Evolutionary conservation across 2,797 vertebrate species (phyloP).

Genomic region (Lophius americanus): DNA sequence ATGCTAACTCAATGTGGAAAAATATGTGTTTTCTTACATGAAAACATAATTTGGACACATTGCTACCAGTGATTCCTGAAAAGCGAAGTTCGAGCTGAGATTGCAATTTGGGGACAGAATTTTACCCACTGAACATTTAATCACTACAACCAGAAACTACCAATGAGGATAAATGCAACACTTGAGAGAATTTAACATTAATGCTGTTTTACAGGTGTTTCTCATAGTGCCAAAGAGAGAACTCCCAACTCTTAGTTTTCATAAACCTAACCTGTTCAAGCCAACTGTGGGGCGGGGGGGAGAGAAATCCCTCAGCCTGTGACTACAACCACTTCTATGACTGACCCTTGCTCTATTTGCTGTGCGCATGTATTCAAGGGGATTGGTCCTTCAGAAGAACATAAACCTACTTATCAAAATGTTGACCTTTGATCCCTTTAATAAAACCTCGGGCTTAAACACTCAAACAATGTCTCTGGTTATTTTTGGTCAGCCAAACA

Average conservation of each 20-base stretch:
- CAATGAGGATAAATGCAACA: too few relatives aligned
- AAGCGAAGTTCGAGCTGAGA: too few relatives aligned
- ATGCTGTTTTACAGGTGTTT: neutral
- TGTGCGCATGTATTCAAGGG: neutral
- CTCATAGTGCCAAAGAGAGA: neutral
- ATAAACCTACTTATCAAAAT: slow-evolving; percentile 5
- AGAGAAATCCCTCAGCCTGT: neutral
- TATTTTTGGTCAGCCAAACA: too few relatives aligned
- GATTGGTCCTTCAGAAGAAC: slow-evolving; percentile 6
- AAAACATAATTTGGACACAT: too few relatives aligned
- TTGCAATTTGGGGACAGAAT: too few relatives aligned
- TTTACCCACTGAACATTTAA: too few relatives aligned
- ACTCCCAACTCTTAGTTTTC: neutral
- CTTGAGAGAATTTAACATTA: neutral
- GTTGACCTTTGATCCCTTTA: slow-evolving; percentile 29
- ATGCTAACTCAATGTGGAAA: too few relatives aligned
- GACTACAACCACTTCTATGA: neutral
- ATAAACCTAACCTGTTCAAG: neutral
- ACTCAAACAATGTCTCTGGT: neutral
- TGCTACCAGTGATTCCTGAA: too few relatives aligned
- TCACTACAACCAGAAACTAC: too few relatives aligned
- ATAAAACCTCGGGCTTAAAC: neutral
- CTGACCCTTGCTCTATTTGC: slow-evolving; percentile 41
- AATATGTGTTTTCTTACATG: too few relatives aligned
- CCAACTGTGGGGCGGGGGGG: neutral